Percentiles rank a stretch among this genome's conserved stretches.
phyloP scores from a whole-genome alignment of 1,140 invertebrate species.

The Archivesica marissinica region DNA sequence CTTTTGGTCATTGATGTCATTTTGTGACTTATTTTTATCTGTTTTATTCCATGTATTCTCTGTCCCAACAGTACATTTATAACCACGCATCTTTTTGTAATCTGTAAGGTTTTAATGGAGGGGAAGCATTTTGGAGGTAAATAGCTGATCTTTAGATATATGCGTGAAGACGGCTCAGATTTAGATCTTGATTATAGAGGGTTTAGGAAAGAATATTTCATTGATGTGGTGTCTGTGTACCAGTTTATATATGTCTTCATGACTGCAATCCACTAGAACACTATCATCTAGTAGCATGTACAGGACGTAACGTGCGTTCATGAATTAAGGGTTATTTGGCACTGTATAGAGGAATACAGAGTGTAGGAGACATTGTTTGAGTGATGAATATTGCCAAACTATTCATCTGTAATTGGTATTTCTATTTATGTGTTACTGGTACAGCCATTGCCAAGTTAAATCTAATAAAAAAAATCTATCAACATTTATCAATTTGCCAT shows the following conservation, averaged over 20 bases:
- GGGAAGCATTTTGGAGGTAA: not conserved
- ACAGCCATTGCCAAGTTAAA: constrained; percentile 43
- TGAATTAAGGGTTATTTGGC: not conserved
- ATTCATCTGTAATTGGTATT: constrained; percentile 19
- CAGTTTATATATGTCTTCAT: constrained; percentile 21
- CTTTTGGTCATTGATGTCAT: not conserved
- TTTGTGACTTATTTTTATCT: constrained; percentile 6
- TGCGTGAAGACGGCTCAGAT: not conserved
- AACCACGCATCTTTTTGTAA: not conserved
- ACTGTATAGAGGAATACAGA: not conserved
- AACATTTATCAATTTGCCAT: not conserved
- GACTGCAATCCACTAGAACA: no score
- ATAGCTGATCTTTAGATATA: not conserved
- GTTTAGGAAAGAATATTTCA: constrained; percentile 2
- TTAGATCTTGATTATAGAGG: not conserved
- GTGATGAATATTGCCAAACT: constrained; percentile 1
- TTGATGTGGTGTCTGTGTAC: not conserved
- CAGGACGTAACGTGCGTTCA: no score
- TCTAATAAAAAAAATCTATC: constrained; percentile 47
- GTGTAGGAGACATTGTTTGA: not conserved
- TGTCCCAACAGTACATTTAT: not conserved
- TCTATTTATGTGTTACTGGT: constrained; percentile 34
- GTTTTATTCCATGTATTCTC: constrained; percentile 11
- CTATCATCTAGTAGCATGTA: no score
- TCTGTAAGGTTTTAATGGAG: not conserved